Percentiles rank a stretch among this genome's conserved stretches.
Conservation (phyloP, 2,888 invertebrate genomes). For the Caenorhabditis plicata region DNA sequence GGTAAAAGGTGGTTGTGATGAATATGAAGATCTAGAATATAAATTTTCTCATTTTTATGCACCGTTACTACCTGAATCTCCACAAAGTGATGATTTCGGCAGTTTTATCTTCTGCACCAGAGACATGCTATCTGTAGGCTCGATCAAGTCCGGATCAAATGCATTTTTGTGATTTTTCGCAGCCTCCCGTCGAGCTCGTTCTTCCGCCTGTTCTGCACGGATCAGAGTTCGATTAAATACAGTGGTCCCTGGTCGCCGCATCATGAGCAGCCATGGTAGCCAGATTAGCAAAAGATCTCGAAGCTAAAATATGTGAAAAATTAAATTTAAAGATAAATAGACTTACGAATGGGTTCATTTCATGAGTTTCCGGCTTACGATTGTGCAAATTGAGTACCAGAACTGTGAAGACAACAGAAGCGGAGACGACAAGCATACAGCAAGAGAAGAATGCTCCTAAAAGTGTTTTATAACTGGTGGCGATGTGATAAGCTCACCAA, state of each 20-base stretch:
- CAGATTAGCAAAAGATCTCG: constrained; percentile 90
- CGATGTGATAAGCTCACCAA: constrained; percentile 30
- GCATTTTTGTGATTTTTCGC: constrained; percentile 15
- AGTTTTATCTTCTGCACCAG: constrained; percentile 28
- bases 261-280: constrained; percentile 92
- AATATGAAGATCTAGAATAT: constrained; percentile 24
- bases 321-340: neutral
- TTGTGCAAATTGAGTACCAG: constrained; percentile 53
- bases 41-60: constrained; percentile 4
- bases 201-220: constrained; percentile 37
- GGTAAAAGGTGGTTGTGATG: constrained; percentile 31
- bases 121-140: constrained; percentile 27
- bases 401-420: constrained; percentile 55
- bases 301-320: constrained; percentile 73
- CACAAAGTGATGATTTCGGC: no score
- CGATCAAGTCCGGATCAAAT: constrained; percentile 9
- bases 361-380: constrained; percentile 52
- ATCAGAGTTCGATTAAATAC: constrained; percentile 35
- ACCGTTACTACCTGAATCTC: no score
- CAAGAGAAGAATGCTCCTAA: constrained; percentile 55
- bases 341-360: constrained; percentile 56
- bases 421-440: constrained; percentile 54
- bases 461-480: neutral
- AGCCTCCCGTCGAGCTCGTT: constrained; percentile 18
- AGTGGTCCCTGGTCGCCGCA: constrained; percentile 82